These are phyloP conservation scores for Xiphias gladius DNA, from an alignment of 2,113 vertebrate species.

Conservation along the genomic window DNA sequence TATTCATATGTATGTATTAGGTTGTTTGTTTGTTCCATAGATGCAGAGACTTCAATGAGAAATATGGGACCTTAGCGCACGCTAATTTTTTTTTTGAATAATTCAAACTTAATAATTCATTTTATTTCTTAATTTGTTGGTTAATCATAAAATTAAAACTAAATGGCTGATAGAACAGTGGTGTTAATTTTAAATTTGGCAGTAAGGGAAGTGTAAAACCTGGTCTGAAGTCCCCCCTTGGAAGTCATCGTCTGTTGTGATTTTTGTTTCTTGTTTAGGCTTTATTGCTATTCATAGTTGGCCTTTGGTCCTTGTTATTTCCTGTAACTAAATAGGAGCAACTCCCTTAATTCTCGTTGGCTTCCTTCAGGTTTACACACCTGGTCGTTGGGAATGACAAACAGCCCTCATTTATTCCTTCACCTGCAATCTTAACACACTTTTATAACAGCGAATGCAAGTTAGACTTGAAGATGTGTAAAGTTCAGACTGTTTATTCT, in stretches of 20 bases:
- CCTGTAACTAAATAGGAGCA: slow-evolving; percentile 55
- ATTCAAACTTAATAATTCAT: neutral
- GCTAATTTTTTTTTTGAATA: neutral
- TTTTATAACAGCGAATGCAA: neutral
- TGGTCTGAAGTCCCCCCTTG: slow-evolving; percentile 8
- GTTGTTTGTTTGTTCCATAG: neutral
- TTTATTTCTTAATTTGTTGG: neutral
- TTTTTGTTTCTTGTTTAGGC: slow-evolving; percentile 55
- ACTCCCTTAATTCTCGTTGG: slow-evolving; percentile 8
- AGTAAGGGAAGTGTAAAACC: neutral
- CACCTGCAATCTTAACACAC: slow-evolving; percentile 1
- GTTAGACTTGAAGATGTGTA: slow-evolving; percentile 3
- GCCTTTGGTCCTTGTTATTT: slow-evolving; percentile 74
- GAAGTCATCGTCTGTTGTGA: slow-evolving; percentile 35
- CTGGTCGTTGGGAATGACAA: slow-evolving; percentile 40
- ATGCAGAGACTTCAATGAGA: neutral
- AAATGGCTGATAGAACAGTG: neutral
- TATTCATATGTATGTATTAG: accelerated
- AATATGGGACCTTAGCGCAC: too few relatives aligned
- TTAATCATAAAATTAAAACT: neutral
- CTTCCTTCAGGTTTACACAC: slow-evolving; percentile 68
- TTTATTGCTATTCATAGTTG: slow-evolving; percentile 66
- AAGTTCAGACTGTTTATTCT: slow-evolving; percentile 21
- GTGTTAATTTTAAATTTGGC: slow-evolving; percentile 11
- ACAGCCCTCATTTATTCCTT: slow-evolving; percentile 15